Evolutionary conservation across 2,797 vertebrate species (phyloP).

Genomic region (Mus minutoides): DNA sequence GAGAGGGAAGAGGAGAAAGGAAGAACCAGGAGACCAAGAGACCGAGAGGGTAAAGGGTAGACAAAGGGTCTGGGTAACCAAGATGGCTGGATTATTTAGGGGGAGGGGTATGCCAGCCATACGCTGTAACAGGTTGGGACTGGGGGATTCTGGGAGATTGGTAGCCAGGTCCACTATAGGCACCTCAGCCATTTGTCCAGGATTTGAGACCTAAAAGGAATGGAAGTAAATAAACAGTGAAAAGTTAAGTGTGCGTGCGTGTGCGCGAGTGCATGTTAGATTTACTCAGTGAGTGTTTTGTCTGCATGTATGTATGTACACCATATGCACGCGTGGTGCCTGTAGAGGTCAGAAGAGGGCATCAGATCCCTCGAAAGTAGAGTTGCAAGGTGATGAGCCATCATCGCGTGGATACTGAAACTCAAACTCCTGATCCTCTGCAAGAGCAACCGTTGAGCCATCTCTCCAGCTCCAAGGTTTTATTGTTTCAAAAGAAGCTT

Average conservation of each 20-base stretch:
- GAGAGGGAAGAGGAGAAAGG: neutral
- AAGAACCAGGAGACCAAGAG: neutral
- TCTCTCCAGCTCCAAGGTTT: neutral
- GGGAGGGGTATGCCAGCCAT: neutral
- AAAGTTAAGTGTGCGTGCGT: neutral
- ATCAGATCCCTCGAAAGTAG: neutral
- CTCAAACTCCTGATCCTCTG: neutral
- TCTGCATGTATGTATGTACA: neutral
- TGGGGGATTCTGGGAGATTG: neutral
- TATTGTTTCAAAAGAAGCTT: slow-evolving; percentile 56
- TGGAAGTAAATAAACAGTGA: neutral
- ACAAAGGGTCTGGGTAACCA: neutral
- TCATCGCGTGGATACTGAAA: neutral
- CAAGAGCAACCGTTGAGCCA: neutral
- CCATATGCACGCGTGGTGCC: neutral
- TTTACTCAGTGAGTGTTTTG: neutral
- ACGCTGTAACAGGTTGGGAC: neutral
- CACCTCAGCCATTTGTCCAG: neutral
- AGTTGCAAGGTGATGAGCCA: neutral
- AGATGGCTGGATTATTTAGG: neutral
- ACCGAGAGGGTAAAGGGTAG: neutral
- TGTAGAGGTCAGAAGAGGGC: neutral
- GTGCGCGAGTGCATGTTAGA: neutral
- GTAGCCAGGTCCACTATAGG: neutral
- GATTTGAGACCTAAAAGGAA: neutral